Conservation (phyloP, 2,888 invertebrate species). For the Drosophila subsilvestris region DNA sequence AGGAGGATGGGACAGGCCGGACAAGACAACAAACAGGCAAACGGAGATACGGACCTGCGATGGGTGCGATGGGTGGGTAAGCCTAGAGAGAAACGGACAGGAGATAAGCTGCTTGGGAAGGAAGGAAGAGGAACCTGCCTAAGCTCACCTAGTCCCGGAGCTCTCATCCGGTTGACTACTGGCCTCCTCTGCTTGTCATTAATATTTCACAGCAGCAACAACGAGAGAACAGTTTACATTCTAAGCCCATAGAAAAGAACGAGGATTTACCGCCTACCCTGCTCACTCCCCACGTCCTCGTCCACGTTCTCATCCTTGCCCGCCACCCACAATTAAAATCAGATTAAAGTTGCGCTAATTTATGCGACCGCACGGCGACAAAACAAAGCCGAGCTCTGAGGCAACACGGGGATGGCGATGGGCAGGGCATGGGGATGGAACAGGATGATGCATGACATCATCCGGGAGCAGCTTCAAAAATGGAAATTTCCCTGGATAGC, state of each 20-base stretch:
- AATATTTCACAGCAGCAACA: constrained; percentile 64
- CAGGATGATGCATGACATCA: constrained; percentile 30
- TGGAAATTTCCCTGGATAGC: constrained; percentile 32
- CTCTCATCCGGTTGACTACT: constrained; percentile 50
- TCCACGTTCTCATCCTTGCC: background rate
- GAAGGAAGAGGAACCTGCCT: background rate
- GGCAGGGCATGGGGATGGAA: constrained; percentile 11
- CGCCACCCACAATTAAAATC: constrained; percentile 75
- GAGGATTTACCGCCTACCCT: constrained; percentile 27
- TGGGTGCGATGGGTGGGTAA: background rate
- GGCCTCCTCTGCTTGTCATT: constrained; percentile 57
- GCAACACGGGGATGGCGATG: constrained; percentile 17
- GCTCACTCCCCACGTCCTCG: background rate
- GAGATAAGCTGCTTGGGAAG: constrained; percentile 37
- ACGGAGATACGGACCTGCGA: constrained; percentile 5
- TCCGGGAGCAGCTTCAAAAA: constrained; percentile 34
- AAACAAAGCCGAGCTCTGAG: constrained; percentile 65
- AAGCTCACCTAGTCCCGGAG: constrained; percentile 45
- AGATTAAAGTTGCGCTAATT: constrained; percentile 82
- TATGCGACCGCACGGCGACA: constrained; percentile 81
- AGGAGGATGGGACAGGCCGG: constrained; percentile 13
- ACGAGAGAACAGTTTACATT: constrained; percentile 28
- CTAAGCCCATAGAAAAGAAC: constrained; percentile 59
- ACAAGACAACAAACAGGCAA: background rate
- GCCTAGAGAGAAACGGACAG: background rate